Evolutionary conservation across 2,113 vertebrate species (phyloP).

Genomic region (Antechinus stuartii): DNA sequence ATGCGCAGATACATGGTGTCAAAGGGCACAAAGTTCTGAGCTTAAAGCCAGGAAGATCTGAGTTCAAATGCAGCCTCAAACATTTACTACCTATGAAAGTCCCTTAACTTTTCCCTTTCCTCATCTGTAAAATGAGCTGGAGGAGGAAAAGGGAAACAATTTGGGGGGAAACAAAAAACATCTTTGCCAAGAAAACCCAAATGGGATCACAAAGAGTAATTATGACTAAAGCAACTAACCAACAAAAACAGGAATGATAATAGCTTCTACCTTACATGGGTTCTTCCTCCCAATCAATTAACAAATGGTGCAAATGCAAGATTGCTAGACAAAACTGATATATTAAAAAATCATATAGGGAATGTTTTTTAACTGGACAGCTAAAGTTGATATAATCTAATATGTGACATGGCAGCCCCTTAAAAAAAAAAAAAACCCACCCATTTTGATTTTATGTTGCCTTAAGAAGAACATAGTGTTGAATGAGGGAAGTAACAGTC

Average conservation of each 20-base stretch:
- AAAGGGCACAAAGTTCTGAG: background rate
- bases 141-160: background rate
- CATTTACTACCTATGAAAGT: background rate
- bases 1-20: background rate
- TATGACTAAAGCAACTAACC: background rate
- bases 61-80: background rate
- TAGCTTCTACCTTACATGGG: background rate
- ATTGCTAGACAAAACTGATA: background rate
- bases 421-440: background rate
- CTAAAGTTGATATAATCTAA: background rate
- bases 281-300: background rate
- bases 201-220: background rate
- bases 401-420: background rate
- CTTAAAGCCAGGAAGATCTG: background rate
- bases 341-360: background rate
- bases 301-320: background rate
- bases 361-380: background rate
- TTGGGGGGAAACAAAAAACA: background rate
- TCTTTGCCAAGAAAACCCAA: background rate
- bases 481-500: background rate
- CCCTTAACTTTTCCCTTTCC: background rate
- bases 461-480: background rate
- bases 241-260: background rate
- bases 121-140: background rate
- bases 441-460: background rate